Base-by-base conservation (phyloP, 2,113 vertebrate genomes). In the Trogon surrucura region DNA sequence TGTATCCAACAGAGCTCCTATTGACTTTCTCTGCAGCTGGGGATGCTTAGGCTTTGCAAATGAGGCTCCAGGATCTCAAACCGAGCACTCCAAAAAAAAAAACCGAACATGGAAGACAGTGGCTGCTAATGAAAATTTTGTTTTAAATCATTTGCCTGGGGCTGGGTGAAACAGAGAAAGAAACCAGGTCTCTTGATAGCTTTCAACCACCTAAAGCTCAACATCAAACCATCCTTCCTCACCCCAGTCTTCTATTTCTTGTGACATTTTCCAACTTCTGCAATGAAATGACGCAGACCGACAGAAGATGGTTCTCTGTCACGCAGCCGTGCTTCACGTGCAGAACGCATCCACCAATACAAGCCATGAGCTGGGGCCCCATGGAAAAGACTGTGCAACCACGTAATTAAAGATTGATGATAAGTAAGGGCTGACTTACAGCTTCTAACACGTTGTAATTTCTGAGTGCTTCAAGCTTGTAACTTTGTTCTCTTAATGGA, bases 1-100 rank as follows among this genome's bases (percentile, higher is more conserved):
- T 88, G 29, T 65, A 91, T 65, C 80, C 48, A 92, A 48, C 45
- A 58, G 66, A 79, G 77, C 8, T 81, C 67, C 70, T 77, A 30
- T 14, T 89, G 78, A 88, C 87, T 91, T 58, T 81, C 58, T 89
- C 48, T 95, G 93, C 78, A 93, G 84, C 73, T 95, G 78, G 66
- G 61, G 50, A 87, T 81, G 84, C 78, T 95, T n/a, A 80, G 47
- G 27, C 81, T 95, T 89, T 73, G 73, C 69, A 92, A 93, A 77
- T 47, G 62, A 89, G 65, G 69, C 65, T 85, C 65, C 53, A 69
- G 48, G 30, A 89, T 91, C 83, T 91, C 77, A 95, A 92, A 92
- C 56, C 26, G 45, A 82, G 62, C 27, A 29, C 71, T 94, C 67
- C 16, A 45, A 79, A 92, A 45, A 92, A 45, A 77, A 91, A 74